phyloP scores from a whole-genome alignment of 30 jellyfish, hydroid and myxozoan genomes.

The Hydractinia symbiolongicarpus region DNA sequence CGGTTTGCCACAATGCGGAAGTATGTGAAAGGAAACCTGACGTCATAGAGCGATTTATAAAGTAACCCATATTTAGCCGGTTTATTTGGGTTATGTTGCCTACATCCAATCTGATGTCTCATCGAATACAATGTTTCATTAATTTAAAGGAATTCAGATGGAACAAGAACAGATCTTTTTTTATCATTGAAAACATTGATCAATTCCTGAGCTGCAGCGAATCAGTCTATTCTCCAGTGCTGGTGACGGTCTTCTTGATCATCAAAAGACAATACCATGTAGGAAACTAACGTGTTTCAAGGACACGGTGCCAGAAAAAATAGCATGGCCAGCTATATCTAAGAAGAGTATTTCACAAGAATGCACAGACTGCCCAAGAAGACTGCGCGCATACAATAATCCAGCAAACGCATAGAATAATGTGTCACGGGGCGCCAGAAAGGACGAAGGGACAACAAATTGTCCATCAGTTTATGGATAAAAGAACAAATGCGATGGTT shows the following conservation, averaged over 20 bases:
- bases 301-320: slow-evolving; percentile 8
- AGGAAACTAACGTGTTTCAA: not conserved
- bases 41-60: slow-evolving; percentile 29
- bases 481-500: not conserved
- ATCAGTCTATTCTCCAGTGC: not conserved
- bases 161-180: not conserved
- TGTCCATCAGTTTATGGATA: not conserved
- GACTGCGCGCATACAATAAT: not conserved
- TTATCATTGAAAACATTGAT: not conserved
- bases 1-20: slow-evolving; percentile 41
- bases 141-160: not conserved
- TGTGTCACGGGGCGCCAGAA: not conserved
- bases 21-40: slow-evolving; percentile 26
- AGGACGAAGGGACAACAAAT: not conserved
- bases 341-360: not conserved
- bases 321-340: slow-evolving; percentile 1
- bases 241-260: slow-evolving; percentile 2
- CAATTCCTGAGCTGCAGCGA: not conserved
- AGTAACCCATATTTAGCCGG: slow-evolving; percentile 39
- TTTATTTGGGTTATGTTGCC: slow-evolving; percentile 34
- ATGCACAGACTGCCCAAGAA: not conserved
- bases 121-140: slow-evolving; percentile 23
- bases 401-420: not conserved
- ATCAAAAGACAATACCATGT: not conserved
- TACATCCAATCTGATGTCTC: slow-evolving; percentile 36